Evolutionary conservation across 2,113 vertebrate genomes (phyloP).

Genomic region (Rhynchomys soricoides): DNA sequence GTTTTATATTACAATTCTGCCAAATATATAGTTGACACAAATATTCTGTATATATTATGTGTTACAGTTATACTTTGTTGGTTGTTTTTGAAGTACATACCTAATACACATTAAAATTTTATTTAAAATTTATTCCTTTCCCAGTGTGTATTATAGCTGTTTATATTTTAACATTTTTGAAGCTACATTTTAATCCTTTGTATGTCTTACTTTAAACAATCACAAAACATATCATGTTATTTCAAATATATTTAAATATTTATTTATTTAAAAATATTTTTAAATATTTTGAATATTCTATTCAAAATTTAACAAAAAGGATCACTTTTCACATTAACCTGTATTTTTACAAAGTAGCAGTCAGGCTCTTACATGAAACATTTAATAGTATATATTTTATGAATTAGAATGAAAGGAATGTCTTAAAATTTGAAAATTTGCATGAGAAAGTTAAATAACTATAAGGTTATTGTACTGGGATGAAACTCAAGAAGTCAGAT

Average conservation of each 20-base stretch:
- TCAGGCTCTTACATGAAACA: constrained; percentile 57
- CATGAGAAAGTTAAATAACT: neutral
- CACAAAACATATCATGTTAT: neutral
- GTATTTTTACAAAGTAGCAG: constrained; percentile 61
- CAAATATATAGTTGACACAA: neutral
- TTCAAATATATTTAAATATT: neutral
- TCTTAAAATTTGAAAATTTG: neutral
- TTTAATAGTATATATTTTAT: constrained; percentile 34
- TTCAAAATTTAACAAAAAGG: constrained; percentile 78
- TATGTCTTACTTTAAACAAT: neutral
- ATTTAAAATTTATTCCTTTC: neutral
- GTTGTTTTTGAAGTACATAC: neutral
- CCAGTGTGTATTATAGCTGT: neutral
- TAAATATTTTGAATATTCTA: constrained; percentile 83
- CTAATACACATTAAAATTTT: neutral
- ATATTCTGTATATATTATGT: neutral
- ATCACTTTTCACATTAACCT: constrained; percentile 65
- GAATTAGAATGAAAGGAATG: constrained; percentile 36
- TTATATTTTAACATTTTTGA: neutral
- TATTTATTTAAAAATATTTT: neutral
- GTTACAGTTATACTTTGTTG: neutral
- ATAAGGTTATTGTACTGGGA: neutral
- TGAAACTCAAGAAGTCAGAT: constrained; percentile 2
- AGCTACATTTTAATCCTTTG: neutral
- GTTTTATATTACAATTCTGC: neutral